phyloP scores from a whole-genome alignment of 2,888 invertebrate species.

The Strigamia maritima region DNA sequence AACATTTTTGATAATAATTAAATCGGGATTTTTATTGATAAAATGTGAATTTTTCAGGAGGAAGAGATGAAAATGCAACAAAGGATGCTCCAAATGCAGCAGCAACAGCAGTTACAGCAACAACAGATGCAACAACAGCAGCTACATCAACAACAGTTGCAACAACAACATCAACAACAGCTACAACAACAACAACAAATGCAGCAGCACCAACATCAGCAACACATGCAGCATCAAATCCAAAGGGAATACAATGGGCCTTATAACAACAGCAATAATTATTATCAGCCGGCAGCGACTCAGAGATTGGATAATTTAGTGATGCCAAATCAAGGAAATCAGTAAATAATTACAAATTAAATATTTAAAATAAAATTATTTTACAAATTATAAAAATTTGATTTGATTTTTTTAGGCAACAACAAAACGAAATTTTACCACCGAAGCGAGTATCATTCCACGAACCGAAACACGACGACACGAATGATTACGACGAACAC shows the following conservation, averaged over 20 bases:
- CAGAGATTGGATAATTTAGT: conserved; percentile 41
- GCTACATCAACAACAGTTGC: conserved; percentile 44
- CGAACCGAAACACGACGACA: conserved; percentile 49
- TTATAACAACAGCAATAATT: conserved; percentile 17
- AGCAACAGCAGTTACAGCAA: conserved; percentile 45
- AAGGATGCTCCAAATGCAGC: conserved; percentile 46
- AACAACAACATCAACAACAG: conserved; percentile 45
- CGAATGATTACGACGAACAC: background rate
- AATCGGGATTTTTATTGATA: background rate
- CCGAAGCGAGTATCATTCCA: conserved; percentile 53
- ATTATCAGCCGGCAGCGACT: conserved; percentile 35
- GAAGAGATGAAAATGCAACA: conserved; percentile 44
- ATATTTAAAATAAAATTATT: background rate
- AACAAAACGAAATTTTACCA: background rate
- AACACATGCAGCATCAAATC: conserved; percentile 40
- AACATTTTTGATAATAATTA: conserved; percentile 26
- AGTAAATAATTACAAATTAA: background rate
- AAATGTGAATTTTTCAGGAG: conserved; percentile 44
- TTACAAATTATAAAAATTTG: background rate
- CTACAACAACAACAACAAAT: conserved; percentile 45
- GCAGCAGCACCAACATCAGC: conserved; percentile 38
- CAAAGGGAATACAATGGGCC: conserved; percentile 31
- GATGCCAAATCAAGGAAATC: background rate
- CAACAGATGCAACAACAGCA: conserved; percentile 44
- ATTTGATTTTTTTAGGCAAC: background rate